Evolutionary conservation across 1,140 invertebrate genomes (phyloP), one percentile per base, ranked within the genome.

Genomic region (Papilio machaon): DNA sequence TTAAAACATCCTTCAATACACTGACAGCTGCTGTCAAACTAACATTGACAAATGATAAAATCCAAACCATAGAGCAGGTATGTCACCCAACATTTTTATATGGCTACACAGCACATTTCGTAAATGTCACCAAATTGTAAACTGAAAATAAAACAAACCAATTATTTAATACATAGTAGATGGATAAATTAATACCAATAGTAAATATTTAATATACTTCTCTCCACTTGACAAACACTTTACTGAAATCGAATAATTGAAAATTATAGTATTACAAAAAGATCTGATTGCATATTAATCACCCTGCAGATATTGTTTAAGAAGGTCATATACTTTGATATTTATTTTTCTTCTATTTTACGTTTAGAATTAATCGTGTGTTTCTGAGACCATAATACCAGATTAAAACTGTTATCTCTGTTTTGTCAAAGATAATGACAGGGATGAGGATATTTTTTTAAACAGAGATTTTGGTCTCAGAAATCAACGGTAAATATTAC

Each of bases 211-310:
- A 64, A 23, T 10, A 30, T 35, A 35, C 64, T 35, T 70, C 11
- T 70, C 30, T n/a, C 73, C 35, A 38, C 19, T 43, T 73, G 5
- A 4, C 2, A 76, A 19, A 76, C 46, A 49, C 10, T 76, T 43
- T 38, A 19, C 7, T 76, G 0, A 19, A 47, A 49, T 79, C 77
- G 77, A 67, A 79, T 79, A 67, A 54, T 30, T 81, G 43, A 47
- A 52, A 64, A 80, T 80, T 52, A 43, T 80, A 84, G 85, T 84
- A 86, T 86, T 86, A 84, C 80, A 60, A 35, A 81, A 82, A 84
- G 85, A 87, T 87, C 85, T 87, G 85, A 87, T 38, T 47, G 11
- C 64, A 70, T 15, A 70, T 10, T 11, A 11, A 64, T 38, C 3
- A 70, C 11, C 30, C 64, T 38, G 30, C 13, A 70, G 30, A 70